Percentiles rank a stretch among this genome's conserved stretches.
These are phyloP conservation scores for Drosophila hawaiiensis DNA, from an alignment of 2,888 invertebrate genomes.

Conservation along the genomic window DNA sequence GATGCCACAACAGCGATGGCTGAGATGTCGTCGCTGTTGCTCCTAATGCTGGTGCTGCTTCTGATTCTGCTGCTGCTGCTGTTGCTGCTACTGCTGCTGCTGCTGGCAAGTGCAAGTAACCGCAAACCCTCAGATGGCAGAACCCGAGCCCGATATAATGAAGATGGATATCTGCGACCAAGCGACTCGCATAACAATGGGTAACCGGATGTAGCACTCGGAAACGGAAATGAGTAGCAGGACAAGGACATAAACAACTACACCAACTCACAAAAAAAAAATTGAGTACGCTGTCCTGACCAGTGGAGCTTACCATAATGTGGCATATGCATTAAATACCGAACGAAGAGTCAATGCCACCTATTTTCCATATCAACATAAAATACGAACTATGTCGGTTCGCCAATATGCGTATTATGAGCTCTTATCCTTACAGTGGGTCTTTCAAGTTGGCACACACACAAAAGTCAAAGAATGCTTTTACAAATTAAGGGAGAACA, in stretches of 20 bases:
- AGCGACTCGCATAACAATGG: constrained; percentile 68
- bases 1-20: constrained; percentile 32
- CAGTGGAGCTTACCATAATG: constrained; percentile 12
- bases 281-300: constrained; percentile 12
- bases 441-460: neutral
- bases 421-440: neutral
- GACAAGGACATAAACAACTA: constrained; percentile 50
- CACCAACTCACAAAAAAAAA: constrained; percentile 26
- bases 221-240: constrained; percentile 80
- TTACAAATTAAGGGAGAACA: neutral
- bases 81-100: neutral
- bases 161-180: constrained; percentile 61
- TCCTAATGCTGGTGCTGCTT: constrained; percentile 1
- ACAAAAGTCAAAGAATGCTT: neutral
- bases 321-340: neutral
- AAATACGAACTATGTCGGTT: neutral
- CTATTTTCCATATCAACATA: constrained; percentile 9
- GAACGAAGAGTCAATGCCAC: neutral
- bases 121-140: constrained; percentile 39
- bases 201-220: constrained; percentile 74
- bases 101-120: constrained; percentile 66
- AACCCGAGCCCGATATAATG: constrained; percentile 45
- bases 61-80: constrained; percentile 29
- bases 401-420: neutral
- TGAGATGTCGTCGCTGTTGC: neutral